Evolutionary conservation across 2,888 invertebrate species (phyloP), one percentile per base, ranked within the genome.

Genomic region (Suillia variegata): DNA sequence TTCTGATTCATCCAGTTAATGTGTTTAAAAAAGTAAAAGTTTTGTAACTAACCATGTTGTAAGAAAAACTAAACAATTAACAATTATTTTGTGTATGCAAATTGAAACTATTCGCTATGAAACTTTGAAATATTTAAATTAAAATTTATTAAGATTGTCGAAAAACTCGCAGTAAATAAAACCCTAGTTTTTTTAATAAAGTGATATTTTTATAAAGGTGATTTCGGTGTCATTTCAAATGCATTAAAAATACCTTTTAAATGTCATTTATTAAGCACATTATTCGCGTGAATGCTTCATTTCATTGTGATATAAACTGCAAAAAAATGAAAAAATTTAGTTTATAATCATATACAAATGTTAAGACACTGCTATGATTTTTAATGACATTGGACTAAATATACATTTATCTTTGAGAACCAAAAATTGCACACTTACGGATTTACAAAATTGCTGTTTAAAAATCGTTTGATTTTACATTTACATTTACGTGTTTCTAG

Each of bases 401-500:
- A 4, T 17, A 33, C 17, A 42, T 20, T 38, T 47, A 59, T 55
- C 60, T 60, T 60, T 60, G 60, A n/a, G 59, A 59, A 45, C 51
- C 59, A 31, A 56, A 48, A 56, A 59, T 59, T 59, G 59, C 56
- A 59, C 59, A 56, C 52, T 59, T 59, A 54, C 56, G 34, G 52
- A 53, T 56, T 56, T 53, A 60, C 33, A 61, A 31, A 53, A 20
- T 60, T 60, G 31, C 42, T 59, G 51, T 59, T 33, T 50, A 20
- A 52, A 48, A 38, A 38, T 13, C n/a, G n/a, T n/a, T n/a, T n/a
- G n/a, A n/a, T n/a, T n/a, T 10, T 38, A 38, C 38, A 38, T 51
- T 38, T 58, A 17, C 33, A 17, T 33, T 38, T 47, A n/a, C n/a
- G n/a, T n/a, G n/a, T n/a, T n/a, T 34, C 53, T 33, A 18, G 6